Percentiles rank a stretch among this genome's conserved stretches.
Evolutionary conservation across 1,140 invertebrate genomes (phyloP).

Genomic region (Zaprionus capensis): DNA sequence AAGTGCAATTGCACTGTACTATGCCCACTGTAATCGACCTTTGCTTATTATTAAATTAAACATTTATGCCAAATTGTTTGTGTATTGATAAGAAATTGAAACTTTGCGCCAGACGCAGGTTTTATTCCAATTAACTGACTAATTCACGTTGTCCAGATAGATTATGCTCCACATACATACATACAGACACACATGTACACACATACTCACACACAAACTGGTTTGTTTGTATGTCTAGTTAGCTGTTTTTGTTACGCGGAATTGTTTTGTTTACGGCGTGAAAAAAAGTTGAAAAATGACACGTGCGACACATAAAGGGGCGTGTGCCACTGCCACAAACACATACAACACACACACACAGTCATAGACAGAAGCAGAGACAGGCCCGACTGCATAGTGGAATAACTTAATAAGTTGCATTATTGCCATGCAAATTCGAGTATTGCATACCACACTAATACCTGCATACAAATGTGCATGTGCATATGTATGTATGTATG

Average conservation of each 20-base stretch:
- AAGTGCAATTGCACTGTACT: background rate
- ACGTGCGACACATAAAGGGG: slow-evolving; percentile 27
- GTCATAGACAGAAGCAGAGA: background rate
- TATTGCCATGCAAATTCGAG: background rate
- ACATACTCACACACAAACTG: background rate
- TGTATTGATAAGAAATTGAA: slow-evolving; percentile 22
- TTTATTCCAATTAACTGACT: slow-evolving; percentile 7
- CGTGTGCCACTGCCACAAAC: background rate
- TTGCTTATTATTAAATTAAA: background rate
- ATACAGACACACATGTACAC: background rate
- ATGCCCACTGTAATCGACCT: background rate
- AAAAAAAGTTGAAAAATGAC: slow-evolving; percentile 37
- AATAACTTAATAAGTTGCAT: slow-evolving; percentile 18
- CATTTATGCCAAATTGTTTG: slow-evolving; percentile 13
- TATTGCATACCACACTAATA: slow-evolving; percentile 2
- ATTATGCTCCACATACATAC: slow-evolving; percentile 8
- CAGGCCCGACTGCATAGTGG: slow-evolving; percentile 11
- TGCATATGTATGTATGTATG: background rate
- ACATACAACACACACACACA: background rate
- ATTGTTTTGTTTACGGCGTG: slow-evolving; percentile 26
- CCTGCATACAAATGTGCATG: background rate
- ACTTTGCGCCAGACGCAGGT: slow-evolving; percentile 1
- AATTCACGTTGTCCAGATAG: background rate
- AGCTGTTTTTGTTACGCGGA: slow-evolving; percentile 17
- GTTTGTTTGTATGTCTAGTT: background rate